Conservation (phyloP, 2,888 invertebrate species). For the Anodontia alba region DNA sequence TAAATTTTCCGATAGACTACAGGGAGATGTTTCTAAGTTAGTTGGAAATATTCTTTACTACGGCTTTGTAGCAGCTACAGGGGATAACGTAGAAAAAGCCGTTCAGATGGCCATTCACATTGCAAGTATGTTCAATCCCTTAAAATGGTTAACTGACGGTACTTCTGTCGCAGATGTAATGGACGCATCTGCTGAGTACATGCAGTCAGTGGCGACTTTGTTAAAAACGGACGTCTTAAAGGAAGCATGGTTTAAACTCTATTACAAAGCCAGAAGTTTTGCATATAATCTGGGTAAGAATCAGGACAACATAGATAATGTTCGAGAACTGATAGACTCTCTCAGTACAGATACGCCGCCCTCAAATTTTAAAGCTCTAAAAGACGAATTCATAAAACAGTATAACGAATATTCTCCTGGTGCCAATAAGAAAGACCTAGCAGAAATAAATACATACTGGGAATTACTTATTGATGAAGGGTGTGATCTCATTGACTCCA, state of each 20-base stretch:
- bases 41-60: background rate
- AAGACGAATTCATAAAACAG: background rate
- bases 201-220: background rate
- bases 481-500: background rate
- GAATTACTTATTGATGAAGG: background rate
- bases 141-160: background rate
- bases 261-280: background rate
- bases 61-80: background rate
- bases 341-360: background rate
- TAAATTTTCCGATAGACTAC: background rate
- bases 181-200: background rate
- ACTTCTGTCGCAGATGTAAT: background rate
- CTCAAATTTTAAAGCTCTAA: background rate
- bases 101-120: background rate
- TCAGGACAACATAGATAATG: background rate
- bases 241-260: background rate
- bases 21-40: background rate
- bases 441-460: background rate
- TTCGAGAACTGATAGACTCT: background rate
- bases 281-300: background rate
- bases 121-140: background rate
- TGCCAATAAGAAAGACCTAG: background rate
- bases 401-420: background rate
- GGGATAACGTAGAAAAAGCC: background rate
- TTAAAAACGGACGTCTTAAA: background rate